These are phyloP conservation scores for Drosophila buzzatii DNA, from an alignment of 2,888 invertebrate species.

Conservation along the genomic window DNA sequence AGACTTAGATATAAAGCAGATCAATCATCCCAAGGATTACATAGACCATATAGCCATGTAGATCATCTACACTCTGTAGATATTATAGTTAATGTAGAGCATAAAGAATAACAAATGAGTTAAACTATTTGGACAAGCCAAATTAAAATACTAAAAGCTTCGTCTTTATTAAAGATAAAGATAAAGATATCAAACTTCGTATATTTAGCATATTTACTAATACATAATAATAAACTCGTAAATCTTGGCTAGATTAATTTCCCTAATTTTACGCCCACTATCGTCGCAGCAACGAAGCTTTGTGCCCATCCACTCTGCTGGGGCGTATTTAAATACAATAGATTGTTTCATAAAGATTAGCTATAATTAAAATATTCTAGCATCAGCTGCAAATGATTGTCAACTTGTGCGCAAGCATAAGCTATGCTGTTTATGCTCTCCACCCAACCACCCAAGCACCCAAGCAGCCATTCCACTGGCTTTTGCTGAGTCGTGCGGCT, in stretches of 20 bases:
- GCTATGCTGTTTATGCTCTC: not conserved
- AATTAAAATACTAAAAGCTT: too few species aligned
- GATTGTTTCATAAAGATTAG: constrained; percentile 15
- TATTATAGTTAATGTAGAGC: too few species aligned
- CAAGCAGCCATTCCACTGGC: not conserved
- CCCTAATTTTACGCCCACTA: not conserved
- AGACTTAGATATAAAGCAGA: too few species aligned
- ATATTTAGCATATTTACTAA: not conserved
- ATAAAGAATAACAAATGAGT: too few species aligned
- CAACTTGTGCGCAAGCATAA: constrained; percentile 1
- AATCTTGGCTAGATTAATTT: not conserved
- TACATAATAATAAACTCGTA: not conserved
- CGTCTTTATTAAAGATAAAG: not conserved
- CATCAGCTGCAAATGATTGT: constrained; percentile 14
- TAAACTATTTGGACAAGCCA: too few species aligned
- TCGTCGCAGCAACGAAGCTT: not conserved
- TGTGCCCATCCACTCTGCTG: not conserved
- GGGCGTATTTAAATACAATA: not conserved
- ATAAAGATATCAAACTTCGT: not conserved
- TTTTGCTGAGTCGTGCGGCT: constrained; percentile 22
- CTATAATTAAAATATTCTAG: constrained; percentile 20
- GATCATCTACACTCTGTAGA: too few species aligned
- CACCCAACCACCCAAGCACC: not conserved
- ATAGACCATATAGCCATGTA: not conserved
- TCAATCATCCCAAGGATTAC: too few species aligned